Evolutionary conservation across 2,113 vertebrate genomes (phyloP).

Genomic region (Salvelinus alpinus): DNA sequence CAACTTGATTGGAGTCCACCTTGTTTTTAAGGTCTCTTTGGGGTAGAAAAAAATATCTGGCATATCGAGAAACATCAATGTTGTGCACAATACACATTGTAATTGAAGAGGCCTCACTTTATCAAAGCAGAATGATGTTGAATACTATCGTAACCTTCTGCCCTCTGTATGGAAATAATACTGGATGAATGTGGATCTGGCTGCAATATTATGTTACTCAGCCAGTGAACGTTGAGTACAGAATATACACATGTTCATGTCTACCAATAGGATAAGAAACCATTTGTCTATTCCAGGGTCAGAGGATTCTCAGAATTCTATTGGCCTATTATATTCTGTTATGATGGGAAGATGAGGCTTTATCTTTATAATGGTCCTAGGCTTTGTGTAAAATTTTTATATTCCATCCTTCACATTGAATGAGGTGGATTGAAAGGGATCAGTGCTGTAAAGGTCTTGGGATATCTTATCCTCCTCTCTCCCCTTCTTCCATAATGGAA

Average conservation of each 20-base stretch:
- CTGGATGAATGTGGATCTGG: not conserved
- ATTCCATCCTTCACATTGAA: slow-evolving; percentile 3
- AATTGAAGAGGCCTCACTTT: too few species aligned
- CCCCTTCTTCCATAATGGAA: slow-evolving; percentile 29
- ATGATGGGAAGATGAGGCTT: not conserved
- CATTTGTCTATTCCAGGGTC: not conserved
- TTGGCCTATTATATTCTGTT: not conserved
- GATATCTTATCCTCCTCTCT: slow-evolving; percentile 29
- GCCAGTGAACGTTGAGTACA: not conserved
- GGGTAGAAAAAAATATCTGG: too few species aligned
- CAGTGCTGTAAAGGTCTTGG: slow-evolving; percentile 9
- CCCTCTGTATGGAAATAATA: too few species aligned
- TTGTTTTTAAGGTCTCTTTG: not conserved
- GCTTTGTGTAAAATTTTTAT: not conserved
- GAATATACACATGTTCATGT: not conserved
- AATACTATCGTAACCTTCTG: not conserved
- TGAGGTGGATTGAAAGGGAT: not conserved
- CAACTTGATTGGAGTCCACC: too few species aligned
- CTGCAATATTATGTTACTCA: not conserved
- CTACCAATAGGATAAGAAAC: not conserved
- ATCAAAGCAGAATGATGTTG: too few species aligned
- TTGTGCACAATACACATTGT: too few species aligned
- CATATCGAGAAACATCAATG: too few species aligned
- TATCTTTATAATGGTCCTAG: not conserved
- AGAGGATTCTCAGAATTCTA: not conserved